A percentile compares a stretch with the other conserved stretches of the same genome.
phyloP scores from a whole-genome alignment of 2,113 vertebrate genomes.

The Pandion haliaetus region DNA sequence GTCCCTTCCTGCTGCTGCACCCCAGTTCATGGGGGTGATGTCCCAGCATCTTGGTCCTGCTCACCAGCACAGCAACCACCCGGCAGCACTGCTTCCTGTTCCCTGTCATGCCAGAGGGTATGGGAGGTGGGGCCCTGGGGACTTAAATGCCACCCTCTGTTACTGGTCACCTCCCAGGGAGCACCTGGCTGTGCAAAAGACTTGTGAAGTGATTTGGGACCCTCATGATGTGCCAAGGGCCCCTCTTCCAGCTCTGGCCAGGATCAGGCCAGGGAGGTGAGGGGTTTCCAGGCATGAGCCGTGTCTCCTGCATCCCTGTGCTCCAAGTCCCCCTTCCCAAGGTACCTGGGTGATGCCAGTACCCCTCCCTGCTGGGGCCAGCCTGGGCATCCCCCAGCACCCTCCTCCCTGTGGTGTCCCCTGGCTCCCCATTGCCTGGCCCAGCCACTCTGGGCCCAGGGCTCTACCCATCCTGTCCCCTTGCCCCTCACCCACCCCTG shows the following conservation, averaged over 20 bases:
- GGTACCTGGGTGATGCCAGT: background rate
- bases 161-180: background rate
- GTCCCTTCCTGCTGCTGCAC: background rate
- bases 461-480: background rate
- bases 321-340: background rate
- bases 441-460: background rate
- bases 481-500: background rate
- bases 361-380: background rate
- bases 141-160: background rate
- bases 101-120: rapidly evolving
- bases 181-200: background rate
- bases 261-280: background rate
- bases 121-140: background rate
- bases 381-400: background rate
- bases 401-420: background rate
- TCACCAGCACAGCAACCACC: rapidly evolving
- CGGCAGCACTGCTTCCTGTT: background rate
- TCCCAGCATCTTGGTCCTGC: rapidly evolving
- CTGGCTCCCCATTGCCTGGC: background rate
- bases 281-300: background rate
- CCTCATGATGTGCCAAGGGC: background rate
- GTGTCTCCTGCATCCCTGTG: background rate
- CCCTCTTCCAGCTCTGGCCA: background rate
- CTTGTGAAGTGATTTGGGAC: background rate
- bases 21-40: background rate